phyloP scores from a whole-genome alignment of 2,113 vertebrate genomes.

The Pristiophorus japonicus region DNA sequence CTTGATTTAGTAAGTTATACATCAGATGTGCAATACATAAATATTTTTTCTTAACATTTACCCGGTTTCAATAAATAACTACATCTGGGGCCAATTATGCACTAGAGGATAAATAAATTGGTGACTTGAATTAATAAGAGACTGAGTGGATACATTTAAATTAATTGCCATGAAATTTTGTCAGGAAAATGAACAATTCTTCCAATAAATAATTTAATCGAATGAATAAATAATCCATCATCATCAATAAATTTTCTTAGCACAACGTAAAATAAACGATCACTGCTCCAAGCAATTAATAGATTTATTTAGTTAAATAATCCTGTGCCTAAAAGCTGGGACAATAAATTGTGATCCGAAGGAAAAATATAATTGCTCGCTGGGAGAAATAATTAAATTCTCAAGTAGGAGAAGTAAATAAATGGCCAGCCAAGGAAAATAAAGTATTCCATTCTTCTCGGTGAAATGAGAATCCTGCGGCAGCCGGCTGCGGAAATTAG shows the following conservation, averaged over 20 bases:
- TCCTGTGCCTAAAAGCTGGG: not conserved
- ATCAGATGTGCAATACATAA: slow-evolving; percentile 2
- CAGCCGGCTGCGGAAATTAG: not conserved
- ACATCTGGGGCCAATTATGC: not conserved
- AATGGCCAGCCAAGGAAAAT: not conserved
- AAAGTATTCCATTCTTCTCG: not conserved
- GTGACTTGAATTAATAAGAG: not conserved
- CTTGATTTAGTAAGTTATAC: not conserved
- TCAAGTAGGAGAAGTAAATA: not conserved
- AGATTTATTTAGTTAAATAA: not conserved
- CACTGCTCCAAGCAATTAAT: not conserved
- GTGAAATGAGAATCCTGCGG: not conserved
- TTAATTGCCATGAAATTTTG: not conserved
- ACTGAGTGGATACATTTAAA: not conserved
- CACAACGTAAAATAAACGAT: not conserved
- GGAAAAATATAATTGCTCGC: not conserved
- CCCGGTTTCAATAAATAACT: not conserved
- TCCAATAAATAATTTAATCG: not conserved
- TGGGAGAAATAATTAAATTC: not conserved
- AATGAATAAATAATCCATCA: not conserved
- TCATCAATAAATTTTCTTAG: not conserved
- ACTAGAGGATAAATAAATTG: not conserved
- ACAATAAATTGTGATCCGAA: not conserved
- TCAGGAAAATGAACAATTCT: not conserved
- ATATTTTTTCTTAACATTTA: not conserved